Base-by-base conservation (phyloP, 2,888 invertebrate genomes). In the Eupithecia dodoneata region DNA sequence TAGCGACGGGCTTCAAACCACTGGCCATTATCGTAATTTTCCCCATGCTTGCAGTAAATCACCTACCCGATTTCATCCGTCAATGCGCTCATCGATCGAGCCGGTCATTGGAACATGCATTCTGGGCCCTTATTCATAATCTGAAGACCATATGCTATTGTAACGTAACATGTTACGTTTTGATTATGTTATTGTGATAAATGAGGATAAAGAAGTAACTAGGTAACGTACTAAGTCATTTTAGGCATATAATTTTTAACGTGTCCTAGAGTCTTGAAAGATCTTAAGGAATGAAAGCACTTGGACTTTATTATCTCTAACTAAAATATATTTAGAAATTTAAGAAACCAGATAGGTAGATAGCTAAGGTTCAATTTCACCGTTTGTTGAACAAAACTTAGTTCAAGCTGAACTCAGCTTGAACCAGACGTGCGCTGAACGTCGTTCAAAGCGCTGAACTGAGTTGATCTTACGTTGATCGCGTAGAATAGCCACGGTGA, bases 31-130 rank as follows among this genome's bases (percentile, higher is more conserved):
- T 77, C 76, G 77, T 80, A 63, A 63, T 63, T 63, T 63, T 79
- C 80, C 75, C 66, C 69, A 76, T 75, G 73, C 73, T 49, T 41
- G 4, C 75, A 73, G 77, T 81, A 81, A 81, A 81, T 81, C 79
- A 82, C 76, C 65, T 67, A 78, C 70, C 79, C 81, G 78, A 81
- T 81, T 83, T 78, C 81, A 83, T 81, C 81, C 81, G 79, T 80
- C 81, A 79, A 80, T 74, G 67, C 75, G 74, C 55, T 73, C 78
- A 79, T 71, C 76, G 79, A 77, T 66, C 72, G 78, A 76, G 65
- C 47, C 76, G 75, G 47, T 75, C 76, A 75, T 18, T 78, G 74
- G 80, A 80, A 80, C 76, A 76, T 42, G 72, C 72, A 76, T 73
- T 63, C 30, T 63, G 63, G 63, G 72, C 71, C 71, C 65, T 69